Evolutionary conservation across 2,113 vertebrate species (phyloP).

Genomic region (Toxotes jaculatrix): DNA sequence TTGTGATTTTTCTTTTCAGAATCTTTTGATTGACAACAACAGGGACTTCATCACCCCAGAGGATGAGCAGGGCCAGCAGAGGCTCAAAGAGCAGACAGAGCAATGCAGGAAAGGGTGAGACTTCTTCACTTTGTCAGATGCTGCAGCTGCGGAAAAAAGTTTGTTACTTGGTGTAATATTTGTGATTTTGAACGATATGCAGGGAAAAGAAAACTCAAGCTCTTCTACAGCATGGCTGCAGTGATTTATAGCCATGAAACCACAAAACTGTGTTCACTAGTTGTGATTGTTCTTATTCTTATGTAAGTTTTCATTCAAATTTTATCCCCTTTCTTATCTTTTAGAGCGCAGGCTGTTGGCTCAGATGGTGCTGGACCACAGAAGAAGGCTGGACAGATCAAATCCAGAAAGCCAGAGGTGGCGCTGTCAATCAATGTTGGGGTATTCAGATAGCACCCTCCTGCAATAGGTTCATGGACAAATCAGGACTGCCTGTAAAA

Average conservation of each 20-base stretch:
- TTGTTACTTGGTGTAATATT: neutral
- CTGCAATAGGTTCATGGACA: slow-evolving; percentile 8
- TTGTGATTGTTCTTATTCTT: neutral
- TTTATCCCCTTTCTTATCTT: slow-evolving; percentile 3
- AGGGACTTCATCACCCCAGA: slow-evolving; percentile 87
- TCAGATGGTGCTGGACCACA: slow-evolving; percentile 46
- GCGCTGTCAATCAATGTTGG: slow-evolving; percentile 85
- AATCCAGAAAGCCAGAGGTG: slow-evolving; percentile 84
- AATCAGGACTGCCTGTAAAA: slow-evolving; percentile 30
- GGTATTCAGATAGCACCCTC: slow-evolving; percentile 80
- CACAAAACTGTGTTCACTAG: neutral
- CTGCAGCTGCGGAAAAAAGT: neutral
- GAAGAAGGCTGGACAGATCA: slow-evolving; percentile 65
- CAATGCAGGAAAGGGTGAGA: slow-evolving; percentile 84
- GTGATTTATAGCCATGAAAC: neutral
- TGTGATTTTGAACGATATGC: neutral
- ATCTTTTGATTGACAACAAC: slow-evolving; percentile 88
- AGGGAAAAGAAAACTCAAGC: neutral
- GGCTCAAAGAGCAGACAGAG: slow-evolving; percentile 81
- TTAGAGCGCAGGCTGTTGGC: slow-evolving; percentile 63
- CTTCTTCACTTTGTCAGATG: slow-evolving; percentile 7
- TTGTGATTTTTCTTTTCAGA: slow-evolving; percentile 78
- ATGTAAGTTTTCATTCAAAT: neutral
- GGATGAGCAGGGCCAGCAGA: slow-evolving; percentile 87
- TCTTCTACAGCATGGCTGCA: neutral